Evolutionary conservation across 1,140 invertebrate species (phyloP).

Genomic region (Drosophila murphyi): DNA sequence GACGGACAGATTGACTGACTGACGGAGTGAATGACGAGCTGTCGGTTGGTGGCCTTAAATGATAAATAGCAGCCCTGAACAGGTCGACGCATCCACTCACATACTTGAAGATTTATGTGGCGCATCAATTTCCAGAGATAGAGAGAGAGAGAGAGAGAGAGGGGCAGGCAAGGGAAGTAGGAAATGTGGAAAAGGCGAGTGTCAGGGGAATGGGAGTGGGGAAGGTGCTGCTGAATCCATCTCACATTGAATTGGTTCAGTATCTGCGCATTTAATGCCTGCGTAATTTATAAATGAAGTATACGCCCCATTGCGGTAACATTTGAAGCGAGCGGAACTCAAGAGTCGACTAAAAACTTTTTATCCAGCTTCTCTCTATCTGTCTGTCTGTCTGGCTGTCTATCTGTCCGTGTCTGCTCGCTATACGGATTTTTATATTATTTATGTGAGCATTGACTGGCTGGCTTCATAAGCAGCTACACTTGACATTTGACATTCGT

Average conservation of each 20-base stretch:
- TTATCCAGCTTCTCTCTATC: conserved; percentile 26
- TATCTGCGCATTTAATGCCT: conserved; percentile 72
- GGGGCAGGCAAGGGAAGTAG: not conserved
- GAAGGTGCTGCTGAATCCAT: conserved; percentile 9
- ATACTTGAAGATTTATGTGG: conserved; percentile 76
- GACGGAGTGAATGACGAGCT: conserved; percentile 16
- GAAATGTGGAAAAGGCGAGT: not conserved
- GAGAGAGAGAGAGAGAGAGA: conserved; percentile 12
- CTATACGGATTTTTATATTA: not conserved
- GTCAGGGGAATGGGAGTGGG: not conserved
- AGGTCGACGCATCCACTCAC: conserved; percentile 67
- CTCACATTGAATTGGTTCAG: conserved; percentile 42
- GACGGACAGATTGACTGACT: not conserved
- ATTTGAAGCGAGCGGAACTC: not conserved
- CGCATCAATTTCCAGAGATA: conserved; percentile 60
- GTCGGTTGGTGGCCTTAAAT: conserved; percentile 51
- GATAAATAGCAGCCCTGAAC: conserved; percentile 72
- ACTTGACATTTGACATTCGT: conserved; percentile 46
- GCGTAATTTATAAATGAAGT: conserved; percentile 82
- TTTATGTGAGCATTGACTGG: not conserved
- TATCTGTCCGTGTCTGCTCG: conserved; percentile 14
- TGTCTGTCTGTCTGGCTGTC: not conserved
- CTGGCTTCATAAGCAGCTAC: conserved; percentile 27
- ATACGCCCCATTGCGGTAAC: conserved; percentile 50
- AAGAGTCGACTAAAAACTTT: conserved; percentile 25